Evolutionary conservation across 1,140 invertebrate genomes (phyloP), one percentile per base, ranked within the genome.

Genomic region (Trachymyrmex cornetzi): DNA sequence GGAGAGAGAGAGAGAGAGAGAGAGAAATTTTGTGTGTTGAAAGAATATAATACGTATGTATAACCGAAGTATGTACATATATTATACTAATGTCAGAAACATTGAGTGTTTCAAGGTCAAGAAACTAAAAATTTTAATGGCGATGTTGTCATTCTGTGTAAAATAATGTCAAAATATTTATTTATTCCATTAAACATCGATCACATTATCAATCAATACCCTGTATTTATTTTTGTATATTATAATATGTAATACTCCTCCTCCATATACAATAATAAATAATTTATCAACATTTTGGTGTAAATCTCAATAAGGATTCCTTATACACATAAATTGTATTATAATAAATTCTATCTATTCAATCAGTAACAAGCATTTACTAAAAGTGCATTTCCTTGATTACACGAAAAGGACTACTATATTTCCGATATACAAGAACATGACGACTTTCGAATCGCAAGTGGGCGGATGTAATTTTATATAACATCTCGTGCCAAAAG

Each of bases 401-500:
- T 57, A 57, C 34, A 27, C 11, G 55, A 66, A 16, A 57, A 44
- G 74, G 63, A 71, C n/a, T 80, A 80, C 6, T 22, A 82, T 16
- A 86, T 82, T 71, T 87, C 22, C 55, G 53, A 85, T 72, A 34
- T 44, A 22, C 16, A 38, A 85, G 57, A 86, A 87, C 30, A 48
- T 53, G 27, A 44, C 22, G 34, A 86, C 87, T 91, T 91, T 90
- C 81, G 66, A 89, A 86, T 90, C 72, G 53, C 27, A 53, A 53
- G 44, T 57, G 61, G 69, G 79, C 61, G 22, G 61, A 55, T 34
- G n/a, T 38, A 30, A 44, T n/a, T 88, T 91, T 91, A 90, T 30
- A 85, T 91, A 90, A 91, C n/a, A 19, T 86, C 77, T 57, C 81
- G 82, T 86, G 87, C 63, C 74, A 85, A 91, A 91, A 88, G 44